Base-by-base conservation (phyloP, 2,113 vertebrate genomes). In the Pangasianodon gigas region DNA sequence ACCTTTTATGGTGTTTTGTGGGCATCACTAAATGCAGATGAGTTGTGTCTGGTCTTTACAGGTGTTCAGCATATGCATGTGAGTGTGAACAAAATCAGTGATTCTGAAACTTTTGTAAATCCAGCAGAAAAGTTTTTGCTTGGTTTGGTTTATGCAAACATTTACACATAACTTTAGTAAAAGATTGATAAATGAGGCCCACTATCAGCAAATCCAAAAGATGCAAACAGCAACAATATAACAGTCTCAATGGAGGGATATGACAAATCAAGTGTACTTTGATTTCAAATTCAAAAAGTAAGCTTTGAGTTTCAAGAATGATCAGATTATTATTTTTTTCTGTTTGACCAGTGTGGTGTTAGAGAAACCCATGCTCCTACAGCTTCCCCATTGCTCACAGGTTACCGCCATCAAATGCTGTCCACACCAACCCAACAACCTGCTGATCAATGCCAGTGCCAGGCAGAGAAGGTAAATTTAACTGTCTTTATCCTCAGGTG, bases 381-480 rank as follows among this genome's bases (percentile, higher is more conserved):
- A 0, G 62, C 93, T 87, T 94, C 94, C 69, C 94, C 96, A 89
- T 93, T 93, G 83, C 91, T 94, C 90, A 94, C 94, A 18, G 88
- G 84, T 92, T 95, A 93, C 86, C 92, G 94, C 87, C 96, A 96
- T 65, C 95, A 95, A 95, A 94, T 95, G 92, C 94, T 97, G 71
- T 94, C 91, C 0, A 94, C 96, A 93, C 94, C 96, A 9, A 91
- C 93, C 77, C 90, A 94, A 82, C 94, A 93, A 88, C 89, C 96
- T 32, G 92, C 69, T 93, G 95, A 97, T 91, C 95, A 94, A 93
- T 99, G 98, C 91, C 95, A 95, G 88, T 99, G 98, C 93, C 92
- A 95, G 92, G 93, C 93, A 90, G 95, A 96, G 91, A 98, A 99
- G 97, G 97, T 98, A 97, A 90, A 94, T 94, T 84, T 6, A 41